These are phyloP conservation scores for Temnothorax ravouxi DNA, from an alignment of 2,888 invertebrate species.

Conservation along the genomic window DNA sequence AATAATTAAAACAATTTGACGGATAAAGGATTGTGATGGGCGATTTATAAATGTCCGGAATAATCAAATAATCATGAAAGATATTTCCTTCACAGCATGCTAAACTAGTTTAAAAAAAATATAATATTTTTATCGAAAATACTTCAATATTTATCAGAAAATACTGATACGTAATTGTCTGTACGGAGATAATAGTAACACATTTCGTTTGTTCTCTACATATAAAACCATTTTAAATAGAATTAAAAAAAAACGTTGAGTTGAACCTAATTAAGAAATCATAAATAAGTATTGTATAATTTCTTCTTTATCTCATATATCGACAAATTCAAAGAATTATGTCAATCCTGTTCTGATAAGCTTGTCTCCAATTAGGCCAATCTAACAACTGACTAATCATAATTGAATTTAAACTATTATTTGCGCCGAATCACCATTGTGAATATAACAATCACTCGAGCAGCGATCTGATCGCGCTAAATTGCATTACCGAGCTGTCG, in stretches of 20 bases:
- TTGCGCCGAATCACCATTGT: background rate
- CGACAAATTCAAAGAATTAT: background rate
- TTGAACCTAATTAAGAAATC: background rate
- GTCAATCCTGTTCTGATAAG: conserved; percentile 3
- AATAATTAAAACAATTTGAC: background rate
- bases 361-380: conserved; percentile 9
- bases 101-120: background rate
- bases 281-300: background rate
- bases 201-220: background rate
- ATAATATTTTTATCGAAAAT: background rate
- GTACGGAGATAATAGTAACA: background rate
- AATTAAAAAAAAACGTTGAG: background rate
- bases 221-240: background rate
- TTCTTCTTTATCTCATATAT: background rate
- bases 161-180: background rate
- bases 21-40: background rate
- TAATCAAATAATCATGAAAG: background rate
- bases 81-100: background rate
- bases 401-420: conserved; percentile 39
- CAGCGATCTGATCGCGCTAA: background rate
- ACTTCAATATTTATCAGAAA: background rate
- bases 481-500: conserved; percentile 39
- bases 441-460: conserved; percentile 39
- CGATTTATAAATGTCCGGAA: background rate
- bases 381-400: conserved; percentile 22